A percentile compares a stretch with the other conserved stretches of the same genome.
phyloP scores from a whole-genome alignment of 2,113 vertebrate genomes.

The Rhinopomastus cyanomelas region DNA sequence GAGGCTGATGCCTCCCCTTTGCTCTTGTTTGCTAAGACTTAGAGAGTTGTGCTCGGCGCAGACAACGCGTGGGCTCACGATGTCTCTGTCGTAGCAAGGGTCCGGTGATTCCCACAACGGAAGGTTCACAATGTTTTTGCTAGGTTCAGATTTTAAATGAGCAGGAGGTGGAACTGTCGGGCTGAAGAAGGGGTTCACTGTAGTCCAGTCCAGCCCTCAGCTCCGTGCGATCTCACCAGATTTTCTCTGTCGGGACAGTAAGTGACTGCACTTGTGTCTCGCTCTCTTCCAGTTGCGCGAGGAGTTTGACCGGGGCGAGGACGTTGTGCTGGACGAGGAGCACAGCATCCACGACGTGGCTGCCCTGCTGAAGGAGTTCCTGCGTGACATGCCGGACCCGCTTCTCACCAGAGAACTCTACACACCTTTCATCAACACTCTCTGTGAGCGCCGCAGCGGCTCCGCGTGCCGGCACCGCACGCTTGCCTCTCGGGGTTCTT shows the following conservation, averaged over 20 bases:
- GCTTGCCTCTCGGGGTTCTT: not conserved
- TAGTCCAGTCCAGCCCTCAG: too few species aligned
- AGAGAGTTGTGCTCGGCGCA: not conserved
- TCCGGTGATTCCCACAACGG: too few species aligned
- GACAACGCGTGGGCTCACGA: not conserved
- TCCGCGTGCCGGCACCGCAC: not conserved
- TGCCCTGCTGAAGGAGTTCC: conserved; percentile 94
- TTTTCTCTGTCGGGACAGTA: not conserved
- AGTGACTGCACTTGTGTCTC: not conserved
- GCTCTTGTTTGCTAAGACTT: not conserved
- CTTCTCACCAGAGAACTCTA: conserved; percentile 96
- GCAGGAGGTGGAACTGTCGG: not conserved
- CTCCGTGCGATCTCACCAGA: not conserved
- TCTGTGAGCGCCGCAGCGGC: conserved; percentile 77
- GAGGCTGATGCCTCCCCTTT: not conserved
- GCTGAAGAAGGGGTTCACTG: not conserved
- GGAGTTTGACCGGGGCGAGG: conserved; percentile 91
- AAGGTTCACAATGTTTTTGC: too few species aligned
- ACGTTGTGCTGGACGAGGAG: conserved; percentile 89
- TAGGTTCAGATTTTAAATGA: too few species aligned
- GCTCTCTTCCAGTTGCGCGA: conserved; percentile 85
- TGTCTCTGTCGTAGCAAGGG: too few species aligned
- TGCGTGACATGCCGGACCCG: conserved; percentile 94
- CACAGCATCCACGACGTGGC: conserved; percentile 95
- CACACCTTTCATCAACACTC: conserved; percentile 91